Evolutionary conservation across 2,888 invertebrate species (phyloP).

Genomic region (Ectobius pallidus): DNA sequence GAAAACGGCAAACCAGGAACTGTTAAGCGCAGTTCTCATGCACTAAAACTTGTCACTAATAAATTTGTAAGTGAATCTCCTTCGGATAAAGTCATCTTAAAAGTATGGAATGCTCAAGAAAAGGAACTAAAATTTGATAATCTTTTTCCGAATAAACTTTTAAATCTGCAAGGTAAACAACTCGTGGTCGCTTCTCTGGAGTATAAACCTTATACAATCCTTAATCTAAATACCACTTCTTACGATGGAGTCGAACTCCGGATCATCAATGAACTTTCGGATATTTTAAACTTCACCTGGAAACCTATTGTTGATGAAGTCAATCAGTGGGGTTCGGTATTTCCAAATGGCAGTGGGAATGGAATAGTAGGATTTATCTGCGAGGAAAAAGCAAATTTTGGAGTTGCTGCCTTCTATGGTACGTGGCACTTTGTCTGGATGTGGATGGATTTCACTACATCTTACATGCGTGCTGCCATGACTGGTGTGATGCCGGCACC

Average conservation of each 20-base stretch:
- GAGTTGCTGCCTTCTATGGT: not conserved
- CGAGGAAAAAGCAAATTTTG: not conserved
- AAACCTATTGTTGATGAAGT: not conserved
- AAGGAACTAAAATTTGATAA: not conserved
- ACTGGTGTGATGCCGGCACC: not conserved
- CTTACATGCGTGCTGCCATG: not conserved
- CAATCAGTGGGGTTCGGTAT: not conserved
- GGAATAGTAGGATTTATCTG: not conserved
- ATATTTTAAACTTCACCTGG: not conserved
- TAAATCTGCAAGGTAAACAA: not conserved
- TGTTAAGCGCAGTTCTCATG: not conserved
- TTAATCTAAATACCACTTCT: not conserved
- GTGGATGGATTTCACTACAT: not conserved
- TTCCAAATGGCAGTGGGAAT: not conserved
- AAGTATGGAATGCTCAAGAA: not conserved
- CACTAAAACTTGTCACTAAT: not conserved
- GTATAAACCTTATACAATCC: not conserved
- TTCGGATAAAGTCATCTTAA: not conserved
- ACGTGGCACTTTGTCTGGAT: not conserved
- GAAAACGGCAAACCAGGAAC: not conserved
- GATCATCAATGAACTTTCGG: not conserved
- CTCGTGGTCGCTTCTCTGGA: not conserved
- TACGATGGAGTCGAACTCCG: not conserved
- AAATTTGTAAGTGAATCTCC: not conserved
- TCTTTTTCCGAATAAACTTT: not conserved